Evolutionary conservation across 2,113 vertebrate genomes (phyloP).

Genomic region (Erpornis zantholeuca): DNA sequence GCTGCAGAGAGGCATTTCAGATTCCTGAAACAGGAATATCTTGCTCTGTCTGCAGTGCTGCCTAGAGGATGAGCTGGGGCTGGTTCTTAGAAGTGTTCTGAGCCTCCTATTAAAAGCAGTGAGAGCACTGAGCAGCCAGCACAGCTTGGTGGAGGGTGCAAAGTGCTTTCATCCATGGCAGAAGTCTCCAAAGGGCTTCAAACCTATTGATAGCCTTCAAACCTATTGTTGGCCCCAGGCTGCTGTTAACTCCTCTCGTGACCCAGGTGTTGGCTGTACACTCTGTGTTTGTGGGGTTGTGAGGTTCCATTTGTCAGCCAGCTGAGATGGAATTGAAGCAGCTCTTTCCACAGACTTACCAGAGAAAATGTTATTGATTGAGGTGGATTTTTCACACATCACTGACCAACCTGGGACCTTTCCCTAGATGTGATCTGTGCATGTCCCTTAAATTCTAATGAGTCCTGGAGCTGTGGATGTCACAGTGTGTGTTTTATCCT

Average conservation of each 20-base stretch:
- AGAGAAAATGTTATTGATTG: not conserved
- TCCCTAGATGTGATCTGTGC: not conserved
- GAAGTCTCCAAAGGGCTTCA: not conserved
- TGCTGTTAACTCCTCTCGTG: fast-evolving
- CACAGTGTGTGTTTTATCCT: not conserved
- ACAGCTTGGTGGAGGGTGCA: not conserved
- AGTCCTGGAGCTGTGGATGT: not conserved
- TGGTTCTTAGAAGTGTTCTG: not conserved
- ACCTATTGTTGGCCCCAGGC: not conserved
- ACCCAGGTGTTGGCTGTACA: not conserved
- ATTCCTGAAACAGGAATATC: conserved; percentile 23
- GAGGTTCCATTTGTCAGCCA: not conserved
- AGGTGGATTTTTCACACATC: not conserved
- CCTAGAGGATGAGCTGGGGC: not conserved
- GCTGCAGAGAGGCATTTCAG: not conserved
- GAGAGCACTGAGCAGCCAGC: not conserved
- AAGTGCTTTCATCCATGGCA: not conserved
- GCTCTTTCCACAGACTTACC: not conserved
- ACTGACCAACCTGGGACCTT: not conserved
- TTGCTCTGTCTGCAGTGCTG: conserved; percentile 12
- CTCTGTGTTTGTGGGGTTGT: not conserved
- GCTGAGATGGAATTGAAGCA: not conserved
- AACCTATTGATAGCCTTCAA: not conserved
- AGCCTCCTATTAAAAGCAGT: not conserved
- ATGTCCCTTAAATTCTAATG: not conserved